Evolutionary conservation across 2,888 invertebrate species (phyloP).

Genomic region (Cephonodes hylas): DNA sequence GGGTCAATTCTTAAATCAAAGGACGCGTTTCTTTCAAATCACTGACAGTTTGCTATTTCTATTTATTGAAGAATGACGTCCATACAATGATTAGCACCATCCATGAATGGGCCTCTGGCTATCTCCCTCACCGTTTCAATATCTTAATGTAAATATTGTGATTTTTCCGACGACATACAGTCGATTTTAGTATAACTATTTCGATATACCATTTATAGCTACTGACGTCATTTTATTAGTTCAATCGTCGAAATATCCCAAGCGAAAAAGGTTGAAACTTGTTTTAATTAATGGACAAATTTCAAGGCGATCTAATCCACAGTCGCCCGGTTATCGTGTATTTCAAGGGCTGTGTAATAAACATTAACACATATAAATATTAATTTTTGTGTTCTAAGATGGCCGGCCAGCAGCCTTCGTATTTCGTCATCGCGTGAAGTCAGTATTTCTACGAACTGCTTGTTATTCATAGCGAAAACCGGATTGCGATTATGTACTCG

Average conservation of each 20-base stretch:
- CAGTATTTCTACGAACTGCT: neutral
- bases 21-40: too few species aligned
- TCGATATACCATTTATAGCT: neutral
- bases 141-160: too few species aligned
- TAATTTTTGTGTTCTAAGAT: neutral
- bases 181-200: neutral
- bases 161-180: too few species aligned
- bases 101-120: too few species aligned
- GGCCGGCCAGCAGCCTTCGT: neutral
- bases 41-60: too few species aligned
- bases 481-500: neutral
- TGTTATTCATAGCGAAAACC: constrained; percentile 4
- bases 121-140: too few species aligned
- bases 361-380: neutral
- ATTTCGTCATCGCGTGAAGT: constrained; percentile 7
- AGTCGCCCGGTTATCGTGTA: neutral
- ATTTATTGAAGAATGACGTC: too few species aligned
- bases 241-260: too few species aligned
- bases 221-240: neutral
- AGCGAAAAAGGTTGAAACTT: neutral
- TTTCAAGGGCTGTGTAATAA: neutral
- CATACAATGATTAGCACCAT: too few species aligned
- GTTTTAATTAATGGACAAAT: neutral
- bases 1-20: too few species aligned
- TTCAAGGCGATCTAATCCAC: neutral